Base-by-base conservation (phyloP, 2,888 invertebrate species). In the Aphrophora alni region DNA sequence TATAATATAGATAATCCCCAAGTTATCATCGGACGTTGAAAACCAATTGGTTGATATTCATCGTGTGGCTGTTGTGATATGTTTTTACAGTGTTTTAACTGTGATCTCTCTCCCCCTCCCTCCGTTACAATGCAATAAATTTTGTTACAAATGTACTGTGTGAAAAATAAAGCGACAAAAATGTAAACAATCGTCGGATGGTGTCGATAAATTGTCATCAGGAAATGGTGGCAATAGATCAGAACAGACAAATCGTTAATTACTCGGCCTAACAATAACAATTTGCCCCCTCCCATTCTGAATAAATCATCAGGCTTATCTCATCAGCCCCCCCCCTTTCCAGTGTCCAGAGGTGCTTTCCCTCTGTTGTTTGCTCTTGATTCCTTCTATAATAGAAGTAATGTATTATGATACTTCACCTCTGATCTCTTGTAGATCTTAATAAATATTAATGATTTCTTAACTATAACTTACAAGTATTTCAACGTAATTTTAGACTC, bases 211-310 rank as follows among this genome's bases (percentile, higher is more conserved):
- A 59, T 59, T 21, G 59, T 59, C 59, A 21, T 21, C 21, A 51
- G 75, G 75, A 75, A 75, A 75, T 38, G 38, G 5, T n/a, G 28
- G 28, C 71, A 1, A 71, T 71, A 28, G 26, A 27, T 27, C 27
- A 71, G 27, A 25, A 17, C 14, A 4, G 28, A 28, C 71, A 28
- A 71, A 28, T 28, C 27, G 80, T 80, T 80, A 80, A 80, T 80
- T 80, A 75, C 73, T 71, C 38, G 10, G 21, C 44, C 72, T 25
- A 80, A 80, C 80, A 80, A 80, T 80, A 71, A 80, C 80, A 75
- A 80, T 80, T 80, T 80, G 80, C 75, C 80, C 27, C 51, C 51
- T 51, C 21, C 59, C 59, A 21, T 2, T 59, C n/a, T 59, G 59
- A 59, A 59, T 59, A 59, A 59, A 59, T 59, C 59, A 59, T 21